A percentile compares a stretch with the other conserved stretches of the same genome.
Conservation (phyloP, 2,797 vertebrate genomes). For the Rhinatrema bivittatum region DNA sequence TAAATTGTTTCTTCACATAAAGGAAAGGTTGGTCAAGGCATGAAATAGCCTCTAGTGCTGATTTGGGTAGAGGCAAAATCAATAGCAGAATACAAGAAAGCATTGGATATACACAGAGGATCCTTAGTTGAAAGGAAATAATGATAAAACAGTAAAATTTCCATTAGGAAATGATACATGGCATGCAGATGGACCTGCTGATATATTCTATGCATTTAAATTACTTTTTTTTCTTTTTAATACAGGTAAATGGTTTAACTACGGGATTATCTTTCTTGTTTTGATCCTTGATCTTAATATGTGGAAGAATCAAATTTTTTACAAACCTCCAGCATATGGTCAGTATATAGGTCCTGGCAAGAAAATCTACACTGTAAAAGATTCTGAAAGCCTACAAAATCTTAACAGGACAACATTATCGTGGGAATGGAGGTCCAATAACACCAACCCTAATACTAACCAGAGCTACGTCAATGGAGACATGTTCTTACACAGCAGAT, state of each 20-base stretch:
- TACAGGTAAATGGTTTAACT: slow-evolving; percentile 98
- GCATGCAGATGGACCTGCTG: too few relatives aligned
- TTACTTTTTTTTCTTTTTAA: too few relatives aligned
- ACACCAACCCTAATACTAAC: slow-evolving; percentile 76
- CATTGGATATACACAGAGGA: too few relatives aligned
- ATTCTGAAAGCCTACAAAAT: slow-evolving; percentile 74
- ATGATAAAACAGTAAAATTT: too few relatives aligned
- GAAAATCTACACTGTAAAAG: slow-evolving; percentile 93
- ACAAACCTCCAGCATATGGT: slow-evolving; percentile 91
- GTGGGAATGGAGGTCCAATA: slow-evolving; percentile 83
- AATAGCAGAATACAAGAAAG: too few relatives aligned
- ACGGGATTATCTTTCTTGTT: slow-evolving; percentile 95
- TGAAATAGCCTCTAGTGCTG: too few relatives aligned
- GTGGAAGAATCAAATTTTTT: slow-evolving; percentile 99
- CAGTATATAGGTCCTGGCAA: slow-evolving; percentile 92
- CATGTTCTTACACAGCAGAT: slow-evolving; percentile 93
- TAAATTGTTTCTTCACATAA: too few relatives aligned
- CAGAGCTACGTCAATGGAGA: slow-evolving; percentile 72
- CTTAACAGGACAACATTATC: slow-evolving; percentile 90
- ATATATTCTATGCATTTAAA: too few relatives aligned
- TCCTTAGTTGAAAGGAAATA: too few relatives aligned
- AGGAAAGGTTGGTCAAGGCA: too few relatives aligned
- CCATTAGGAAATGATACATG: too few relatives aligned
- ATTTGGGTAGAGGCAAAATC: too few relatives aligned
- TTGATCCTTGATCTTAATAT: slow-evolving; percentile 97